Conservation (phyloP, 2,888 invertebrate species). For the Synanthedon myopaeformis region DNA sequence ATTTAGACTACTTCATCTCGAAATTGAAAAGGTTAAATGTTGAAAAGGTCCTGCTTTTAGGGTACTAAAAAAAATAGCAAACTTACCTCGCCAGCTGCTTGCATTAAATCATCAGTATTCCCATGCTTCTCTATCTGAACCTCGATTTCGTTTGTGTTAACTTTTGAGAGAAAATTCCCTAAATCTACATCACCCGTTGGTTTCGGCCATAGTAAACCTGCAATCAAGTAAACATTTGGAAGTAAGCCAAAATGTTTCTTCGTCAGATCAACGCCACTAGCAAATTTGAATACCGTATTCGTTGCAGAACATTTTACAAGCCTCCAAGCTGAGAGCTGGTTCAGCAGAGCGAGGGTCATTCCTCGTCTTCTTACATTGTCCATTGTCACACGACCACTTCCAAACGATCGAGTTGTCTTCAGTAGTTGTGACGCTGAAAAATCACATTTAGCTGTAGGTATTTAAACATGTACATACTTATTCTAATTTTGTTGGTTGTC, state of each 20-base stretch:
- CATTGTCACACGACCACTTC: conserved; percentile 68
- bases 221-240: conserved; percentile 1
- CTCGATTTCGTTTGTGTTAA: conserved; percentile 61
- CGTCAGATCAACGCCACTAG: neutral
- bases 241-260: neutral
- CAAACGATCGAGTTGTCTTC: conserved; percentile 42
- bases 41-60: neutral
- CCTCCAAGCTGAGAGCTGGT: conserved; percentile 63
- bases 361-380: conserved; percentile 61
- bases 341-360: conserved; percentile 29
- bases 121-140: conserved; percentile 45
- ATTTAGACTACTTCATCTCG: neutral
- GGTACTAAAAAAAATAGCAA: neutral
- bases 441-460: neutral
- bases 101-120: conserved; percentile 28
- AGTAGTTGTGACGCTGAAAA: conserved; percentile 25
- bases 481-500: no score
- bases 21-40: neutral
- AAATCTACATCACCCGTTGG: conserved; percentile 72
- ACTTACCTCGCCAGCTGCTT: conserved; percentile 36
- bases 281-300: conserved; percentile 43
- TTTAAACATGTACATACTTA: no score
- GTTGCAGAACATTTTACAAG: conserved; percentile 75
- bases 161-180: conserved; percentile 63
- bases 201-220: conserved; percentile 73